Percentiles rank a stretch among this genome's conserved stretches.
Evolutionary conservation across 2,888 invertebrate species (phyloP).

Genomic region (Caenorhabditis sp.): DNA sequence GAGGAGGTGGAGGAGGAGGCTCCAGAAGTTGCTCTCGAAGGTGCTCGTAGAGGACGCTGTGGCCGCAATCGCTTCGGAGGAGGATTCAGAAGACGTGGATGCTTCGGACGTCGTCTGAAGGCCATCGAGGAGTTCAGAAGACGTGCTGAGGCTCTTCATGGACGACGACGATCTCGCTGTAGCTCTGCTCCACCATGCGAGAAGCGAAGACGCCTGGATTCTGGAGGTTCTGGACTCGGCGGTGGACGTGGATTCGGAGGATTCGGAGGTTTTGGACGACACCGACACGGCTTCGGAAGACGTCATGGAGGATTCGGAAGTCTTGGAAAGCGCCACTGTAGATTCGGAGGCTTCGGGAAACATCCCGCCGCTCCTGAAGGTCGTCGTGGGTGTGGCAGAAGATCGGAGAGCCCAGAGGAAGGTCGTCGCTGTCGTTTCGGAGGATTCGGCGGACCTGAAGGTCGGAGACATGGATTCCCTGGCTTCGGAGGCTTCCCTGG

Average conservation of each 20-base stretch:
- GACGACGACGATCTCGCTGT: neutral
- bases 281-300: conserved; percentile 1
- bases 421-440: no score
- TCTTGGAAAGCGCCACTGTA: neutral
- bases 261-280: neutral
- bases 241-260: neutral
- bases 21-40: neutral
- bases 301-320: conserved; percentile 1
- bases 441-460: neutral
- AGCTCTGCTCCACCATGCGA: conserved; percentile 5
- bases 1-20: neutral
- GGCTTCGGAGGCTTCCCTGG: neutral
- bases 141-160: neutral
- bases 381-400: no score
- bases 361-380: no score
- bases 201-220: neutral
- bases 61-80: conserved; percentile 7
- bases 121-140: neutral
- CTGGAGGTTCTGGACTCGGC: neutral
- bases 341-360: neutral
- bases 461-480: neutral
- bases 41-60: neutral
- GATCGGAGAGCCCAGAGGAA: neutral
- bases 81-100: conserved; percentile 25
- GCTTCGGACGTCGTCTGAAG: conserved; percentile 13